Percentiles rank a stretch among this genome's conserved stretches.
Conservation (phyloP, 2,797 vertebrate genomes). For the Platyrinchus mystaceus region DNA sequence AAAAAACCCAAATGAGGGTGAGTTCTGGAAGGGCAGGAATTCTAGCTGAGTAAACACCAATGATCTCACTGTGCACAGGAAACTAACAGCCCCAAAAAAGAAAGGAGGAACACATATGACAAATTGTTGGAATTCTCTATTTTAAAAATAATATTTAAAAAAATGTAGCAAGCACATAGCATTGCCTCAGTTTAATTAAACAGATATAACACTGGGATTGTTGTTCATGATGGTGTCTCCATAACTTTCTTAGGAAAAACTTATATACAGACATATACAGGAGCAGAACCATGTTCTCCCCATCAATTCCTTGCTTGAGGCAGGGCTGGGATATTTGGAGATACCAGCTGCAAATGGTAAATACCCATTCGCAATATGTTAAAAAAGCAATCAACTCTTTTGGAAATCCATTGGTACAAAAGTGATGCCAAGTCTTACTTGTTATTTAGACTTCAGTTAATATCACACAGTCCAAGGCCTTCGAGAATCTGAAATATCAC, state of each 20-base stretch:
- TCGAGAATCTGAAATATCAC: not conserved
- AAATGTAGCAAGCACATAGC: not conserved
- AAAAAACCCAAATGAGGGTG: not conserved
- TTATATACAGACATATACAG: not conserved
- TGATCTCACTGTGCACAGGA: not conserved
- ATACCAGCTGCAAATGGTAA: not conserved
- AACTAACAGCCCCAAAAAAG: not conserved
- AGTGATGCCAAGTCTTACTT: not conserved
- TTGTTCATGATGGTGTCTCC: not conserved
- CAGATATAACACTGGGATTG: not conserved
- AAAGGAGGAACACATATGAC: not conserved
- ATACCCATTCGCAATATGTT: not conserved
- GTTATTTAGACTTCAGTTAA: not conserved
- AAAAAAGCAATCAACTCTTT: not conserved
- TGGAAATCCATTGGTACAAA: not conserved
- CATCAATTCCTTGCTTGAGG: not conserved
- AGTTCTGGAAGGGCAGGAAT: not conserved
- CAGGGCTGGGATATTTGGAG: not conserved
- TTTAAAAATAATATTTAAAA: not conserved
- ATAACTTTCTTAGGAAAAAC: not conserved
- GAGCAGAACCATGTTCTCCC: not conserved
- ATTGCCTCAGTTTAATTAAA: not conserved
- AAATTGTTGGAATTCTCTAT: not conserved
- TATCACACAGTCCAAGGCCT: not conserved
- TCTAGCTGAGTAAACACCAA: not conserved